Evolutionary conservation across 2,888 invertebrate genomes (phyloP).

Genomic region (Dicycla oo): DNA sequence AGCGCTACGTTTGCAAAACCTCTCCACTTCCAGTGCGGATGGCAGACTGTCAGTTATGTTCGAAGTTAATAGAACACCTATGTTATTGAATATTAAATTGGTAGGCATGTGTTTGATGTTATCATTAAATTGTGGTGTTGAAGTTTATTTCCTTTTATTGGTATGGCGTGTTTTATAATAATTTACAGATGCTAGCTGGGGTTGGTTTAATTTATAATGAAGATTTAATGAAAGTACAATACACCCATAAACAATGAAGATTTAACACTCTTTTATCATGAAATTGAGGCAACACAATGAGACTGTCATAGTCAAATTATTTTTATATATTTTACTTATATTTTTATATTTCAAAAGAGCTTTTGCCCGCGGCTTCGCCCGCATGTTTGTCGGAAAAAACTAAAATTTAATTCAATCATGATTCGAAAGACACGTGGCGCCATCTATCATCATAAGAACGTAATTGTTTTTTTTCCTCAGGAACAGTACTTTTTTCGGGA

Average conservation of each 20-base stretch:
- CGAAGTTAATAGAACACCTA: constrained; percentile 16
- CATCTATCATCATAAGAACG: too few relatives aligned
- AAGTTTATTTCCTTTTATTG: constrained; percentile 36
- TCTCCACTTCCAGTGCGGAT: constrained; percentile 17
- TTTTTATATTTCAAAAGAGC: too few relatives aligned
- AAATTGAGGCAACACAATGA: too few relatives aligned
- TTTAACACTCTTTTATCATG: neutral
- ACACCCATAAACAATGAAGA: neutral
- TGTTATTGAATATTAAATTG: constrained; percentile 18
- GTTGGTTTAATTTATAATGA: neutral
- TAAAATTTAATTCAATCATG: too few relatives aligned
- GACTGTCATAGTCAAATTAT: too few relatives aligned
- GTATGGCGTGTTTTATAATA: neutral
- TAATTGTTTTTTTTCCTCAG: too few relatives aligned
- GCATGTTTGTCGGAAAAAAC: too few relatives aligned
- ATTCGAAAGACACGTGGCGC: too few relatives aligned
- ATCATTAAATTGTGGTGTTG: constrained; percentile 15
- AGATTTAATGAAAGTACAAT: neutral
- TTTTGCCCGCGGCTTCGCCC: too few relatives aligned
- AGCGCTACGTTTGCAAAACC: constrained; percentile 17
- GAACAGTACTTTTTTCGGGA: too few relatives aligned
- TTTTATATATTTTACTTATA: too few relatives aligned
- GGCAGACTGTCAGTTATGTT: constrained; percentile 32
- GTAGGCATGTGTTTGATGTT: constrained; percentile 23
- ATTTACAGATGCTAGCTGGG: neutral